A percentile compares a stretch with the other conserved stretches of the same genome.
These are phyloP conservation scores for Elachura formosa DNA, from an alignment of 2,113 vertebrate genomes.

Conservation along the genomic window DNA sequence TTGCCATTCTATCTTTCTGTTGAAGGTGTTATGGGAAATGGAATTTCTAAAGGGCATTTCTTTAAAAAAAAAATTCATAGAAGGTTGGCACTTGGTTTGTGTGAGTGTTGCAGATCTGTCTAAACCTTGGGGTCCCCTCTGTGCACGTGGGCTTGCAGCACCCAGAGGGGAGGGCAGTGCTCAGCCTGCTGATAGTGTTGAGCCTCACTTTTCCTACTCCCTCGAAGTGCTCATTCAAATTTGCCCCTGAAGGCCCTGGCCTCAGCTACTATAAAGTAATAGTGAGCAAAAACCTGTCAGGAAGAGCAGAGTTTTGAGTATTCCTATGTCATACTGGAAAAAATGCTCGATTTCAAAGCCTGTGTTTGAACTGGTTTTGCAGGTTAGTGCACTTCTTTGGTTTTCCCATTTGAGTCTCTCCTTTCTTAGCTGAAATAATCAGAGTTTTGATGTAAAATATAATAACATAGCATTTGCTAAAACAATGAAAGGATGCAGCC, in stretches of 20 bases:
- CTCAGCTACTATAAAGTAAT: not conserved
- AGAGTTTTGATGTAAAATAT: not conserved
- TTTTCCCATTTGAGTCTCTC: not conserved
- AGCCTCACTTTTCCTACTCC: not conserved
- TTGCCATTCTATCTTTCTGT: not conserved
- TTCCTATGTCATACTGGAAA: not conserved
- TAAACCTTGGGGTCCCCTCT: not conserved
- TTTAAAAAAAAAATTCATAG: not conserved
- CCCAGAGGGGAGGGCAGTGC: not conserved
- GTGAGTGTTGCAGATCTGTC: not conserved
- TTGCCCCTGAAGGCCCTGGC: not conserved
- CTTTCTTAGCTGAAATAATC: not conserved
- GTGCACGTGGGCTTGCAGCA: not conserved
- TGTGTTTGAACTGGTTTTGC: not conserved
- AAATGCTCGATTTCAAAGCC: not conserved
- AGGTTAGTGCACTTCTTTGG: not conserved
- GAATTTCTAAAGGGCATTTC: not conserved
- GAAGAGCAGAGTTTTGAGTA: not conserved
- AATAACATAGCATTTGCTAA: not conserved
- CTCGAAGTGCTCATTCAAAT: not conserved
- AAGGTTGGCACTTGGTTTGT: rapidly evolving
- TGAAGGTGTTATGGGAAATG: not conserved
- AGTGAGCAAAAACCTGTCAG: not conserved
- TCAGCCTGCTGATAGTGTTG: not conserved
- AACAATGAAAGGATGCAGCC: not conserved